phyloP scores from a whole-genome alignment of 1,140 invertebrate species.

The Bombus sylvicola region DNA sequence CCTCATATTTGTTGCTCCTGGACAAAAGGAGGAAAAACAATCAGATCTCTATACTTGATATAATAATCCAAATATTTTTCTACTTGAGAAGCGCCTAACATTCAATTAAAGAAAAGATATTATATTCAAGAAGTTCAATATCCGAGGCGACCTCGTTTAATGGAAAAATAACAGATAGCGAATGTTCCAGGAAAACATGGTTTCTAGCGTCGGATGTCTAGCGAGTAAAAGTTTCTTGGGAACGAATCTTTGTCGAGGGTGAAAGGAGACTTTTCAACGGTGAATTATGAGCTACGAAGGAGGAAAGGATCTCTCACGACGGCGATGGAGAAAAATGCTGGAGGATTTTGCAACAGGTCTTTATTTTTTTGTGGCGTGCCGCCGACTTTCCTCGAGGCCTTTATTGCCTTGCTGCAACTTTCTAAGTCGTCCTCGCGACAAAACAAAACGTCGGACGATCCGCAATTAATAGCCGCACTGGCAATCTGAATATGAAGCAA shows the following conservation, averaged over 20 bases:
- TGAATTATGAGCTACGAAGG: constrained; percentile 36
- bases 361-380: constrained; percentile 13
- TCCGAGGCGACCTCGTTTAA: neutral
- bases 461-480: constrained; percentile 1
- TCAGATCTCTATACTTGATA: neutral
- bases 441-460: neutral
- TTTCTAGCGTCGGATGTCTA: neutral
- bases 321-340: constrained; percentile 19
- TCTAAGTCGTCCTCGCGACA: constrained; percentile 37
- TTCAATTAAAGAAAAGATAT: neutral
- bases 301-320: neutral
- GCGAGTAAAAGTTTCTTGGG: constrained; percentile 36
- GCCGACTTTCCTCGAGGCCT: constrained; percentile 24
- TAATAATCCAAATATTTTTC: neutral
- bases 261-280: constrained; percentile 41
- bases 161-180: neutral
- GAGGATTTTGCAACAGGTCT: constrained; percentile 45
- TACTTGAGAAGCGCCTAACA: neutral
- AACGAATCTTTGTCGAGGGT: constrained; percentile 43
- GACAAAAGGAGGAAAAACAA: constrained; percentile 36
- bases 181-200: constrained; percentile 9
- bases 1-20: constrained; percentile 78
- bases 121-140: neutral
- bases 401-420: constrained; percentile 19
- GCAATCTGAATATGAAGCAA: neutral